Evolutionary conservation across 2,113 vertebrate genomes (phyloP).

Genomic region (Oenanthe melanoleuca): DNA sequence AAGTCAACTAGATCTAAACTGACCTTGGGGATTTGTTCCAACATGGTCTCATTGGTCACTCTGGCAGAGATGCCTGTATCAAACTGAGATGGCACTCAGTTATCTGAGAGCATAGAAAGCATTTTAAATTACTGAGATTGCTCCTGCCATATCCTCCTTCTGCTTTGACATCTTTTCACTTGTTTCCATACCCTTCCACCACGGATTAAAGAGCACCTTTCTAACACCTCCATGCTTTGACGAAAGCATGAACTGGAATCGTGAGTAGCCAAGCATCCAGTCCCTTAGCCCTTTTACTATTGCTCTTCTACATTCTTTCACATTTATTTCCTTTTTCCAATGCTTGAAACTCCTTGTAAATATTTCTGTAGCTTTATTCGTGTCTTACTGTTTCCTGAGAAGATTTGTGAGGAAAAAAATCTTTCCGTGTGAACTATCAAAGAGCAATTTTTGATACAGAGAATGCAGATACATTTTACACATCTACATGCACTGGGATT

Average conservation of each 20-base stretch:
- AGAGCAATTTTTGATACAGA: background rate
- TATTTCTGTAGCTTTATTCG: background rate
- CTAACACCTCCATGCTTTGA: background rate
- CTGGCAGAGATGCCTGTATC: background rate
- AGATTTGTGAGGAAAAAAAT: background rate
- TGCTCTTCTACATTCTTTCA: background rate
- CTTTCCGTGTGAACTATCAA: accelerated
- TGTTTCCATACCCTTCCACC: background rate
- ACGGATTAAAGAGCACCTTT: background rate
- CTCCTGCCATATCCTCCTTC: background rate
- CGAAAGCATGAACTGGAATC: background rate
- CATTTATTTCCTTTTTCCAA: background rate
- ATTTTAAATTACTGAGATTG: background rate
- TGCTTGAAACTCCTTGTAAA: background rate
- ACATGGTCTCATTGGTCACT: background rate
- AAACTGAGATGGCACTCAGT: background rate
- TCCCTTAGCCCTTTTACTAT: background rate
- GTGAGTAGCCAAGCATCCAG: background rate
- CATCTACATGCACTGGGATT: background rate
- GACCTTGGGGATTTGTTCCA: background rate
- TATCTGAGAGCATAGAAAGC: background rate
- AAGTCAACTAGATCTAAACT: background rate
- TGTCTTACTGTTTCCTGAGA: background rate
- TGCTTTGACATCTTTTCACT: background rate
- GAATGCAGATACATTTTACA: background rate